Conservation (phyloP, 2,888 invertebrate species). For the Ichneumon xanthorius region DNA sequence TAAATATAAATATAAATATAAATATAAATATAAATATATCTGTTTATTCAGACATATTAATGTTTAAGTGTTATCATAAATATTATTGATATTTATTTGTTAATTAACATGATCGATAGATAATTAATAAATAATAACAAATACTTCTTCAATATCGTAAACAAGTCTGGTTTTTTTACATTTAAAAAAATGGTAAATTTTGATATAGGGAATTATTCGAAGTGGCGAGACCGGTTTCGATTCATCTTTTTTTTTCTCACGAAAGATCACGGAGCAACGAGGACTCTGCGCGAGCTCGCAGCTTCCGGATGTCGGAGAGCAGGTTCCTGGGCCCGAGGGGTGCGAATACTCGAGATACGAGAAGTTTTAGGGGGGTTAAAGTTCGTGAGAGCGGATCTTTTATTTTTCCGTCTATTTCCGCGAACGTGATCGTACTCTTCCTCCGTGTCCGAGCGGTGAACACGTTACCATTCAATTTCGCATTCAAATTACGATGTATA, state of each 20-base stretch:
- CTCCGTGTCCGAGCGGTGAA: conserved; percentile 25
- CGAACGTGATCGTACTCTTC: conserved; percentile 2
- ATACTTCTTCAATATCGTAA: not conserved
- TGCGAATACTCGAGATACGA: conserved; percentile 9
- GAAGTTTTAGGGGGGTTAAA: conserved; percentile 50
- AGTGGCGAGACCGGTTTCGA: conserved; percentile 46
- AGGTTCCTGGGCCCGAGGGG: conserved; percentile 37
- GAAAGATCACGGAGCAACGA: conserved; percentile 14
- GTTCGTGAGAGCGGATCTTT: conserved; percentile 65
- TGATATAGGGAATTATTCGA: not conserved
- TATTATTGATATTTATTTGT: no score
- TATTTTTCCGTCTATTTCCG: not conserved
- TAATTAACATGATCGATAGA: no score
- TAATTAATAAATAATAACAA: not conserved
- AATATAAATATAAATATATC: no score
- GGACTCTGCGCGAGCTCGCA: conserved; percentile 15
- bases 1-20: no score
- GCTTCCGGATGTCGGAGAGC: conserved; percentile 44
- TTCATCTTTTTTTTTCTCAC: conserved; percentile 44
- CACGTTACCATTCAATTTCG: conserved; percentile 46
- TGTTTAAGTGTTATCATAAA: not conserved
- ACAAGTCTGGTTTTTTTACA: not conserved
- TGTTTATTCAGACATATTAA: not conserved
- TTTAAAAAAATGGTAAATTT: not conserved
- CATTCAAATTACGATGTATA: conserved; percentile 58